Evolutionary conservation across 2,113 vertebrate genomes (phyloP), one percentile per base, ranked within the genome.

Genomic region (Sciurus niger): DNA sequence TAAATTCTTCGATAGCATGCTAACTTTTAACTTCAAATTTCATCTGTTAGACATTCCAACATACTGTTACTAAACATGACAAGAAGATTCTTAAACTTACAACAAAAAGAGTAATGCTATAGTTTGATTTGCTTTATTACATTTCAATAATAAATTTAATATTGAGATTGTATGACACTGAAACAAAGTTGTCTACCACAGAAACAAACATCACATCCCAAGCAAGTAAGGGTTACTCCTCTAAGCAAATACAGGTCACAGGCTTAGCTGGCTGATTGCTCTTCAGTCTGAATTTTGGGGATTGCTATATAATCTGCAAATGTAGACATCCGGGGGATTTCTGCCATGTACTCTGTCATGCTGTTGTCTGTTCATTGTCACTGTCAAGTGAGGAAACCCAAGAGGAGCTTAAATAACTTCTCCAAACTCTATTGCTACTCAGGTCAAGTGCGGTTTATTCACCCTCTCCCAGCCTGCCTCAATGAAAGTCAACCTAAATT

Each of bases 1-100:
- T 37, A 63, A 79, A 65, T 46, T 40, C 28, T 2, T 48, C 43
- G n/a, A 43, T 40, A 77, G 60, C 1, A 65, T 4, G 43, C 16
- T 90, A 70, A 79, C 65, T 93, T n/a, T 28, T 72, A 46, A n/a
- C 68, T 79, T 24, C 5, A 73, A 84, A 40, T 22, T 48, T 85
- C 43, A 63, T 70, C 40, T 65, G 5, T 79, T 65, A 60, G 37
- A 77, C 58, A 7, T 65, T 77, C 43, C 58, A 48, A 34, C 32
- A 18, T 25, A 7, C 58, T 48, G 65, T 88, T 88, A 32, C 5
- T 80, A 72, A 73, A 63, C 30, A 48, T 74, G 67, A 78, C 46
- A 89, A 37, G 9, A n/a, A 67, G 76, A 55, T 53, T 65, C 34
- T 67, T 58, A n/a, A 67, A 73, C 34, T 77, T 55, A 17, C 13